Percentiles rank a stretch among this genome's conserved stretches.
phyloP scores from a whole-genome alignment of 2,113 vertebrate genomes.

The Crotalus viridis region DNA sequence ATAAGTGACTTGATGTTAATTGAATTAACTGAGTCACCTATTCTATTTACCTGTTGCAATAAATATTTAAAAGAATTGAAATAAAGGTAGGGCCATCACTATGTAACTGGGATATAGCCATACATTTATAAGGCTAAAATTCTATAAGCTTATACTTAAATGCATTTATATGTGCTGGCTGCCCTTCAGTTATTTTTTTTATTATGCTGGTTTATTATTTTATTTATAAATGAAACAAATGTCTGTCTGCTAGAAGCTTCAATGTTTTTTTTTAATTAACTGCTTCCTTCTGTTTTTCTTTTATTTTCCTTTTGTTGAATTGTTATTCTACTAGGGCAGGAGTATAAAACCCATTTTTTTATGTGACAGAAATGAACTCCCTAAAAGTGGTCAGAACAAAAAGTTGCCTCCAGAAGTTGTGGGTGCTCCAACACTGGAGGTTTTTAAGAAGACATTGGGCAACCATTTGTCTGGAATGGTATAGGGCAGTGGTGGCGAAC shows the following conservation, averaged over 20 bases:
- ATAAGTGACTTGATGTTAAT: constrained; percentile 21
- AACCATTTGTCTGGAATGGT: too few relatives aligned
- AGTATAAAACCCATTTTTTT: background rate
- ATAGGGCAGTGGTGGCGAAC: too few relatives aligned
- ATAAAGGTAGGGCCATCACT: background rate
- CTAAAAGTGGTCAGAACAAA: background rate
- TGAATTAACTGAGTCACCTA: background rate
- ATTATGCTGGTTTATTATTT: background rate
- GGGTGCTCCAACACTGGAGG: too few relatives aligned
- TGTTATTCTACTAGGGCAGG: background rate
- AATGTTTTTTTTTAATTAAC: too few relatives aligned
- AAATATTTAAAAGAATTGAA: background rate
- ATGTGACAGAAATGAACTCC: background rate
- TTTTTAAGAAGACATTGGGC: too few relatives aligned
- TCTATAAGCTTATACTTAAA: background rate
- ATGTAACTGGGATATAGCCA: background rate
- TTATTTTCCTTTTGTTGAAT: too few relatives aligned
- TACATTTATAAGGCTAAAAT: background rate
- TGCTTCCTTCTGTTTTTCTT: too few relatives aligned
- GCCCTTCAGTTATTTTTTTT: background rate
- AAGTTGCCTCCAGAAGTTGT: too few relatives aligned
- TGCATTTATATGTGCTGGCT: background rate
- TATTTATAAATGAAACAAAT: background rate
- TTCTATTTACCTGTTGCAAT: background rate
- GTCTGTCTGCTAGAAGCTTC: background rate